A percentile compares a stretch with the other conserved stretches of the same genome.
Conservation (phyloP, 2,888 invertebrate genomes). For the Phymatocera aterrima region DNA sequence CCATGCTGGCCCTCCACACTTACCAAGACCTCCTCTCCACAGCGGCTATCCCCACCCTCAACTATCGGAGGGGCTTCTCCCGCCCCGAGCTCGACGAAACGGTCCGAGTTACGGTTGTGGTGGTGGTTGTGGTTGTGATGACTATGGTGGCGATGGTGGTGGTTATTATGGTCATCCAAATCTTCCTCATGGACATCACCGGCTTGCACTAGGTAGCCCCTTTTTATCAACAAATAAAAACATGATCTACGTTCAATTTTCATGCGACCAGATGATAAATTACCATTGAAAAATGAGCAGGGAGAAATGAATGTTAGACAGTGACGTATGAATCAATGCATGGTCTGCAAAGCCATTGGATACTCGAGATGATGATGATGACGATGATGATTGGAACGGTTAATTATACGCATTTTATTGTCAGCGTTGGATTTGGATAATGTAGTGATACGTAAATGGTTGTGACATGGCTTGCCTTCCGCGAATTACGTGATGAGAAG, state of each 20-base stretch:
- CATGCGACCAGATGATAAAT: too few relatives aligned
- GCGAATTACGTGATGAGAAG: constrained; percentile 57
- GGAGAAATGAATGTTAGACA: too few relatives aligned
- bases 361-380: too few relatives aligned
- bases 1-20: constrained; percentile 66
- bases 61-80: constrained; percentile 64
- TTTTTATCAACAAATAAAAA: constrained; percentile 34
- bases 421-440: background rate
- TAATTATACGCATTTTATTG: too few relatives aligned
- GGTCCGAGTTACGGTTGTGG: constrained; percentile 9
- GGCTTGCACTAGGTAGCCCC: constrained; percentile 52
- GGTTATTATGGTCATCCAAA: constrained; percentile 48
- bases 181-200: constrained; percentile 20
- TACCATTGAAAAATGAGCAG: too few relatives aligned
- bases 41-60: constrained; percentile 70
- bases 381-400: too few relatives aligned
- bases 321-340: too few relatives aligned
- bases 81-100: constrained; percentile 64
- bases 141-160: constrained; percentile 45
- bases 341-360: too few relatives aligned
- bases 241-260: too few relatives aligned
- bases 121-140: constrained; percentile 30
- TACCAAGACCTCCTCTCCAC: constrained; percentile 63
- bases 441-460: too few relatives aligned
- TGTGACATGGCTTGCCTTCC: constrained; percentile 58